Percentiles rank a stretch among this genome's conserved stretches.
Evolutionary conservation across 2,888 invertebrate genomes (phyloP).

Genomic region (Rhopalosiphum nymphaeae): DNA sequence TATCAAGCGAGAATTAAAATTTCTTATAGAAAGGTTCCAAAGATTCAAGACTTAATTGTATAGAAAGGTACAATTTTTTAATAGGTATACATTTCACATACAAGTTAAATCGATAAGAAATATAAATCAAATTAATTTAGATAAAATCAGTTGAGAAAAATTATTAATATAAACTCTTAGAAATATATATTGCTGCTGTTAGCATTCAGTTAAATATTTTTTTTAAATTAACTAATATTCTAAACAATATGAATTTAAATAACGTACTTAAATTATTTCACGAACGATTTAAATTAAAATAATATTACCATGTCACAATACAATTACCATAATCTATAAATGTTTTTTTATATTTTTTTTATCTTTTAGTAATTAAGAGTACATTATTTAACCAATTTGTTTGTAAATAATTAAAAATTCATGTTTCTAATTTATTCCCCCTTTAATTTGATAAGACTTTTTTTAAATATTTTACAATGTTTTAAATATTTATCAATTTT

Average conservation of each 20-base stretch:
- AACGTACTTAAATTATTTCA: neutral
- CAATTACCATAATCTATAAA: neutral
- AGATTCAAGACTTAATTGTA: neutral
- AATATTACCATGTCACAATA: neutral
- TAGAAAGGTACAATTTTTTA: neutral
- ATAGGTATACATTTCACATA: neutral
- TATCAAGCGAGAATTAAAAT: neutral
- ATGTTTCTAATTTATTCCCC: neutral
- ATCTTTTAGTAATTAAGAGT: neutral
- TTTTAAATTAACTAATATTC: neutral
- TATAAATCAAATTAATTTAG: neutral
- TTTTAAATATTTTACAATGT: neutral
- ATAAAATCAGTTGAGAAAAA: neutral
- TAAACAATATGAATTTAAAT: neutral
- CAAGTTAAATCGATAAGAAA: neutral
- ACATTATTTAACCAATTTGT: neutral
- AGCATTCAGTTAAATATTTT: neutral
- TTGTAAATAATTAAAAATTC: neutral
- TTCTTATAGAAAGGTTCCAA: neutral
- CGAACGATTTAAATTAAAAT: neutral
- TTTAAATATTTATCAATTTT: neutral
- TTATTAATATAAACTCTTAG: neutral
- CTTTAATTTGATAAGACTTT: neutral
- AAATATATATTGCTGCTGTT: neutral
- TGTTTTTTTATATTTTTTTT: neutral